Percentiles rank a stretch among this genome's conserved stretches.
phyloP scores from a whole-genome alignment of 2,888 invertebrate species.

The Tetanocera ferruginea region DNA sequence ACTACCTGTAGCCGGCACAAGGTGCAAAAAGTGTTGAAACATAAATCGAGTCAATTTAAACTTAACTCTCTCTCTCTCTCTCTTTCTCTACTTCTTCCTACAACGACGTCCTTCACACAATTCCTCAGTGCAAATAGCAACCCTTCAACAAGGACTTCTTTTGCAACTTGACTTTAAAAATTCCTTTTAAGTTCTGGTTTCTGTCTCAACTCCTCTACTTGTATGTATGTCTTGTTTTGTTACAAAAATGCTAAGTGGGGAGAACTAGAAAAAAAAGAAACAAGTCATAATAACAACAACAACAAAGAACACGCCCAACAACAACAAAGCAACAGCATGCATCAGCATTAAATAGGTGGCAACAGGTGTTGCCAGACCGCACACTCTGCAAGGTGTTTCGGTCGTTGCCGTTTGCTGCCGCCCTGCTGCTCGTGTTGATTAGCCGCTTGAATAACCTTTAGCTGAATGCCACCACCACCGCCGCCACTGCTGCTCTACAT shows the following conservation, averaged over 20 bases:
- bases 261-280: background rate
- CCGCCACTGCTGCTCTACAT: background rate
- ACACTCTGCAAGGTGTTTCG: conserved; percentile 4
- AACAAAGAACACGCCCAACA: conserved; percentile 8
- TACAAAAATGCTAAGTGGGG: no score
- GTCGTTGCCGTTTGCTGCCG: background rate
- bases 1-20: background rate
- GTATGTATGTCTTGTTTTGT: no score
- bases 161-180: background rate
- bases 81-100: background rate
- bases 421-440: background rate
- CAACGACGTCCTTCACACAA: background rate
- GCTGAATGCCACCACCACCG: background rate
- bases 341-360: conserved; percentile 20
- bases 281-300: background rate
- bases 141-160: conserved; percentile 14
- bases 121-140: background rate
- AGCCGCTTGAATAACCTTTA: conserved; percentile 17
- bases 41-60: conserved; percentile 19
- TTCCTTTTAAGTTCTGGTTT: background rate
- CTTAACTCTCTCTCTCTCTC: background rate
- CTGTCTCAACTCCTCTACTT: no score
- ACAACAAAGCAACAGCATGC: background rate
- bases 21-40: conserved; percentile 5
- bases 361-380: conserved; percentile 29